phyloP scores from a whole-genome alignment of 2,797 vertebrate genomes.

The Hapalemur alaotrensis region DNA sequence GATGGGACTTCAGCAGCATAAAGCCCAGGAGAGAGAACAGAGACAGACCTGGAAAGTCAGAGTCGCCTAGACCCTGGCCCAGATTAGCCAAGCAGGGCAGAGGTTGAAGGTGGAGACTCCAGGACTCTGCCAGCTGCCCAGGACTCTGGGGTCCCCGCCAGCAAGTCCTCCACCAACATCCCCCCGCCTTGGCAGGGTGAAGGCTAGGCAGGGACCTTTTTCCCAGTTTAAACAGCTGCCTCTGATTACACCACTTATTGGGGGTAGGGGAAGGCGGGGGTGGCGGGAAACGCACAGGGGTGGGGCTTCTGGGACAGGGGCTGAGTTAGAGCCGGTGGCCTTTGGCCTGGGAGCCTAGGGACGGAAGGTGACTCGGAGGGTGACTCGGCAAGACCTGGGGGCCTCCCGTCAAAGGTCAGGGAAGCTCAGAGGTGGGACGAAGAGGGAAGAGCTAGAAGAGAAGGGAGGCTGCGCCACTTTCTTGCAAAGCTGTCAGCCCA shows the following conservation, averaged over 20 bases:
- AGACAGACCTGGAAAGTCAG: neutral
- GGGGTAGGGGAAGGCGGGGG: constrained; percentile 54
- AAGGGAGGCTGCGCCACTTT: neutral
- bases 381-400: neutral
- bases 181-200: constrained; percentile 45
- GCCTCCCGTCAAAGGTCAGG: neutral
- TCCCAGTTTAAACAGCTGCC: constrained; percentile 79
- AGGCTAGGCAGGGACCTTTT: constrained; percentile 72
- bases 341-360: constrained; percentile 59
- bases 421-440: neutral
- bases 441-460: neutral
- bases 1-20: neutral
- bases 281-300: constrained; percentile 53
- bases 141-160: constrained; percentile 48
- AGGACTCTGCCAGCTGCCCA: constrained; percentile 10
- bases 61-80: neutral
- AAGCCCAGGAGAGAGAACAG: neutral
- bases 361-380: neutral
- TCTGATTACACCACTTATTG: constrained; percentile 77
- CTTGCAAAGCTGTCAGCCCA: neutral
- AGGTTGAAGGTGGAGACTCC: constrained; percentile 6
- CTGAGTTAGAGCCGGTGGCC: constrained; percentile 54
- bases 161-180: constrained; percentile 30
- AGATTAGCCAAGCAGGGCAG: neutral
- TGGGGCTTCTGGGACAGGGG: constrained; percentile 54